Conservation (phyloP, 2,113 vertebrate genomes). For the Sapayoa aenigma region DNA sequence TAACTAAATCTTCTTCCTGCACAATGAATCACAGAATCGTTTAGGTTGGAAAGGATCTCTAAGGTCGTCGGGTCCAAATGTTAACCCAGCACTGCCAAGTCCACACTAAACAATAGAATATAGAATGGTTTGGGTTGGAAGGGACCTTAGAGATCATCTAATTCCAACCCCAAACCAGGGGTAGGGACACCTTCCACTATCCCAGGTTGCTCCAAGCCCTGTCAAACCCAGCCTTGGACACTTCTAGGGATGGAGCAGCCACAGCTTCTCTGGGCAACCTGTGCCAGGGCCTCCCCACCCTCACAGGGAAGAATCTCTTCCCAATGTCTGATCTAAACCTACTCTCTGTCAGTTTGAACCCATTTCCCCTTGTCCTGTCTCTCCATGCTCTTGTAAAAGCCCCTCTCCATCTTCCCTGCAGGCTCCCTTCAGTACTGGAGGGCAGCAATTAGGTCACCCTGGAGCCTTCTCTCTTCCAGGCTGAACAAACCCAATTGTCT, state of each 20-base stretch:
- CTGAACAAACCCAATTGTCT: background rate
- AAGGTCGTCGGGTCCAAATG: too few relatives aligned
- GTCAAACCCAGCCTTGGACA: accelerated
- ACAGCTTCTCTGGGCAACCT: background rate
- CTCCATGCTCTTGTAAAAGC: background rate
- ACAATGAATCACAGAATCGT: background rate
- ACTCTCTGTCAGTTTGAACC: background rate
- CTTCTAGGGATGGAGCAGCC: background rate
- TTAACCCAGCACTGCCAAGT: background rate
- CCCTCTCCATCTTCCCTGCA: background rate
- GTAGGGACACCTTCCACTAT: background rate
- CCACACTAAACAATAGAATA: background rate
- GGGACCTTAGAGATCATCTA: background rate
- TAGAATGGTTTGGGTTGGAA: background rate
- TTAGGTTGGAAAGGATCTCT: background rate
- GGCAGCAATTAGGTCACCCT: background rate
- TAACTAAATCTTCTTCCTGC: background rate
- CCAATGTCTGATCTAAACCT: background rate
- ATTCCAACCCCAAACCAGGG: background rate
- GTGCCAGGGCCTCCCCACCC: accelerated
- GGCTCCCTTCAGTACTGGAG: background rate
- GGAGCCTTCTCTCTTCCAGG: background rate
- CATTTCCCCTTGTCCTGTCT: background rate
- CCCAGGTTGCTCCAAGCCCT: accelerated
- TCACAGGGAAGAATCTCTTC: background rate